Conservation (phyloP, 2,888 invertebrate genomes). For the Dinocampus coccinellae region DNA sequence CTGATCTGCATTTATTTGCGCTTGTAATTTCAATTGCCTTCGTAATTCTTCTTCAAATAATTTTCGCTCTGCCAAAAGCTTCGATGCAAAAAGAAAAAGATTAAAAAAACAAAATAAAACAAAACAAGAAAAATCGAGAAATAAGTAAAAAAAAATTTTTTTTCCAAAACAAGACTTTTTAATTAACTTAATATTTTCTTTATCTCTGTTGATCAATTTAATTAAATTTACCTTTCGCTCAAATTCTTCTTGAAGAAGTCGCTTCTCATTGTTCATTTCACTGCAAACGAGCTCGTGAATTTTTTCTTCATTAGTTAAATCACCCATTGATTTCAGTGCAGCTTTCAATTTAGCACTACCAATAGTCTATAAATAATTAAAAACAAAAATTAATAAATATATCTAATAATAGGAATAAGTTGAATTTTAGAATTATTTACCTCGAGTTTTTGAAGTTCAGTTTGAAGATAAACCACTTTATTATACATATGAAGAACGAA, state of each 20-base stretch:
- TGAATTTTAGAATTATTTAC: conserved; percentile 62
- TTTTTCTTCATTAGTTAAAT: conserved; percentile 73
- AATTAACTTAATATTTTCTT: not conserved
- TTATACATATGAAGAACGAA: conserved; percentile 85
- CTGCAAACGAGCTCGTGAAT: conserved; percentile 72
- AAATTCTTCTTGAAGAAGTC: conserved; percentile 78
- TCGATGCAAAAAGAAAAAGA: too few species aligned
- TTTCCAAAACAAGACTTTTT: not conserved
- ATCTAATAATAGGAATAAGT: not conserved
- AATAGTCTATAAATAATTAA: conserved; percentile 69
- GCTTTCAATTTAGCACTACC: conserved; percentile 75
- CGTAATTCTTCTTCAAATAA: conserved; percentile 79
- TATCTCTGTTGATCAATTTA: not conserved
- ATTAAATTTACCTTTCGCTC: conserved; percentile 75
- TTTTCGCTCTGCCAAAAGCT: conserved; percentile 76
- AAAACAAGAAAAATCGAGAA: not conserved
- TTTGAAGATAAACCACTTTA: conserved; percentile 82
- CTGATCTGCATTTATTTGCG: conserved; percentile 88
- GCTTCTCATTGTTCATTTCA: conserved; percentile 78
- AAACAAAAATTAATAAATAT: conserved; percentile 8
- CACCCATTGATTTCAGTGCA: conserved; percentile 77
- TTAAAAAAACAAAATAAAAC: too few species aligned
- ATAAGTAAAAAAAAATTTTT: not conserved
- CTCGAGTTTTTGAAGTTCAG: conserved; percentile 81
- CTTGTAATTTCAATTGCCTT: conserved; percentile 84